These are phyloP conservation scores for Aphelocoma californica DNA, from an alignment of 2,797 vertebrate species.

Conservation along the genomic window DNA sequence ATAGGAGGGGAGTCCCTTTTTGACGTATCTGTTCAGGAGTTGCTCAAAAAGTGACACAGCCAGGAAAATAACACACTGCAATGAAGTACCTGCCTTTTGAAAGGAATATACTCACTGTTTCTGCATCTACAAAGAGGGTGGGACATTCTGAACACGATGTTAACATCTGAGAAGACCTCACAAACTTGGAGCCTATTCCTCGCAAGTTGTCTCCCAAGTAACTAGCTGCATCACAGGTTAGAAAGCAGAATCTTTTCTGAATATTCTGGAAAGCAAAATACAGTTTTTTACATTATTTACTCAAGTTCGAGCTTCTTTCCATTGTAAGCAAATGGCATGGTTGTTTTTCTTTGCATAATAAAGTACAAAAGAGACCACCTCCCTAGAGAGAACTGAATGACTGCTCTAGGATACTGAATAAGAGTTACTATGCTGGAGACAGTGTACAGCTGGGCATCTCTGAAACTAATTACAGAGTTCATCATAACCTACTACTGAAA, in stretches of 20 bases:
- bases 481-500: neutral
- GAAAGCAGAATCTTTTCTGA: conserved; percentile 95
- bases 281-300: neutral
- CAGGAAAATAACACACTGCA: neutral
- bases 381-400: neutral
- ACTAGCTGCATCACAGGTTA: conserved; percentile 91
- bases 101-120: conserved; percentile 85
- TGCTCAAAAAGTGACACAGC: neutral
- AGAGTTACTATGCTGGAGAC: neutral
- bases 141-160: conserved; percentile 95
- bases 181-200: conserved; percentile 95
- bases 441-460: neutral
- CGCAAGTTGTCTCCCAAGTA: conserved; percentile 94
- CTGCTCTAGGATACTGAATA: neutral
- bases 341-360: neutral
- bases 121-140: conserved; percentile 94
- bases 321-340: neutral
- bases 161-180: conserved; percentile 95
- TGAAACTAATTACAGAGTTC: neutral
- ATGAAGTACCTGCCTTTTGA: neutral
- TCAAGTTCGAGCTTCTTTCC: neutral
- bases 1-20: neutral
- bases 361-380: neutral
- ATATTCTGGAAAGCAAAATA: conserved; percentile 85
- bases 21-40: neutral